Percentiles rank a stretch among this genome's conserved stretches.
Evolutionary conservation across 2,113 vertebrate species (phyloP).

Genomic region (Halcyon malimbica): DNA sequence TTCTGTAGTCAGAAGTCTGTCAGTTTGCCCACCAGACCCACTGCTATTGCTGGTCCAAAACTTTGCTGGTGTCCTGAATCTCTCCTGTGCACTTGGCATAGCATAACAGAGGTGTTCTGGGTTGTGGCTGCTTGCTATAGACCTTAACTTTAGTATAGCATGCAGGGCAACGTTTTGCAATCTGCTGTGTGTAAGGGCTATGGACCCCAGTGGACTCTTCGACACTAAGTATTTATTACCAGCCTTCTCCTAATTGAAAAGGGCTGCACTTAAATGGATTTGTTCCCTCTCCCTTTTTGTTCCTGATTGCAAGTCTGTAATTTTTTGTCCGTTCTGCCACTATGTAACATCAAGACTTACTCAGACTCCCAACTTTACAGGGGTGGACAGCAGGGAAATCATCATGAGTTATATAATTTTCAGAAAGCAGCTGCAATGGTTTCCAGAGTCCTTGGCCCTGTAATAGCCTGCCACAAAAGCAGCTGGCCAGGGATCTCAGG

Average conservation of each 20-base stretch:
- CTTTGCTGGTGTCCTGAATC: not conserved
- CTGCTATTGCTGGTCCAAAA: not conserved
- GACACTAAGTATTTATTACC: not conserved
- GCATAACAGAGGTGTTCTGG: not conserved
- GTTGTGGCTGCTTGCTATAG: not conserved
- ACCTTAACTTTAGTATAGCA: not conserved
- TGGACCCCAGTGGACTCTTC: not conserved
- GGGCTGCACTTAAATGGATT: not conserved
- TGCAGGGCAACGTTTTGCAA: not conserved
- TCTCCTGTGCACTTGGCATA: not conserved
- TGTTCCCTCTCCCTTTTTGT: not conserved
- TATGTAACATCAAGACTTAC: not conserved
- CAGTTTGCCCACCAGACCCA: not conserved
- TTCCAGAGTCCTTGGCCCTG: not conserved
- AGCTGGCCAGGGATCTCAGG: conserved; percentile 15
- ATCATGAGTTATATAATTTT: not conserved
- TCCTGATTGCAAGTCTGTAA: not conserved
- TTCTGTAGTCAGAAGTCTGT: not conserved
- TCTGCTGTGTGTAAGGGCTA: not conserved
- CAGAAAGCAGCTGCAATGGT: conserved; percentile 4
- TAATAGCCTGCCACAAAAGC: conserved; percentile 6
- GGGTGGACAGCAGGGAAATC: not conserved
- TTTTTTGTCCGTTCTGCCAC: not conserved
- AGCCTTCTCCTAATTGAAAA: not conserved
- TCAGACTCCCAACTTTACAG: not conserved